Conservation (phyloP, 2,888 invertebrate genomes). For the Ferdinandea cuprea region DNA sequence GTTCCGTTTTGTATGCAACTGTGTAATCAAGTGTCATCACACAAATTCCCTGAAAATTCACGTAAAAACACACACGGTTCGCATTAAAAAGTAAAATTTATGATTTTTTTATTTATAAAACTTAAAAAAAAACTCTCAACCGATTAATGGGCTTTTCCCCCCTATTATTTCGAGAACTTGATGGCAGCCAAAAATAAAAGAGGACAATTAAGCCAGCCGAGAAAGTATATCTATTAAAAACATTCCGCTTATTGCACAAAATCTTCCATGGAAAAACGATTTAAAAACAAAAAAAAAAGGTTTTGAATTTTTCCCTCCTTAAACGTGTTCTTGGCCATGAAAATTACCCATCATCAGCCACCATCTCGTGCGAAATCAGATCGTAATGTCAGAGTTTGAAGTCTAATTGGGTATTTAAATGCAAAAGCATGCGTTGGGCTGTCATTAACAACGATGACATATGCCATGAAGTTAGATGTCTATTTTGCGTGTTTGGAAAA, state of each 20-base stretch:
- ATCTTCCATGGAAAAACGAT: slow-evolving; percentile 14
- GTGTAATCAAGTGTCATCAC: background rate
- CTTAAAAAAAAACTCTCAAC: background rate
- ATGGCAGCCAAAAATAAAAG: slow-evolving; percentile 4
- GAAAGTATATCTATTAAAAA: slow-evolving; percentile 2
- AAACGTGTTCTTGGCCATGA: slow-evolving; percentile 47
- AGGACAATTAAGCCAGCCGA: slow-evolving; percentile 20
- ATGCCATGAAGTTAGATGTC: slow-evolving; percentile 20
- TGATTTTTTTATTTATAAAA: slow-evolving; percentile 38
- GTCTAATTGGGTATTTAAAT: slow-evolving; percentile 37
- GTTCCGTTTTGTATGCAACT: too few relatives aligned
- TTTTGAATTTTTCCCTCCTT: slow-evolving; percentile 18
- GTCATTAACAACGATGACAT: slow-evolving; percentile 34
- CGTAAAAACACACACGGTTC: slow-evolving; percentile 6
- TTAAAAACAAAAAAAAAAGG: background rate
- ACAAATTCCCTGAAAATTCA: background rate
- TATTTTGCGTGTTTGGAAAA: slow-evolving; percentile 22
- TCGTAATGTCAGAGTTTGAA: slow-evolving; percentile 3
- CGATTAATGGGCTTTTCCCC: slow-evolving; percentile 37
- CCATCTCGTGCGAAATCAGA: slow-evolving; percentile 1
- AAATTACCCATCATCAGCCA: background rate
- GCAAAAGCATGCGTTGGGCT: slow-evolving; percentile 34
- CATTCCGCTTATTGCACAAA: slow-evolving; percentile 1
- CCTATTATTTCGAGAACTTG: background rate
- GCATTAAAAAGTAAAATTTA: slow-evolving; percentile 42